These are phyloP conservation scores for Vireo griseus DNA, from an alignment of 2,797 vertebrate genomes.

Conservation along the genomic window DNA sequence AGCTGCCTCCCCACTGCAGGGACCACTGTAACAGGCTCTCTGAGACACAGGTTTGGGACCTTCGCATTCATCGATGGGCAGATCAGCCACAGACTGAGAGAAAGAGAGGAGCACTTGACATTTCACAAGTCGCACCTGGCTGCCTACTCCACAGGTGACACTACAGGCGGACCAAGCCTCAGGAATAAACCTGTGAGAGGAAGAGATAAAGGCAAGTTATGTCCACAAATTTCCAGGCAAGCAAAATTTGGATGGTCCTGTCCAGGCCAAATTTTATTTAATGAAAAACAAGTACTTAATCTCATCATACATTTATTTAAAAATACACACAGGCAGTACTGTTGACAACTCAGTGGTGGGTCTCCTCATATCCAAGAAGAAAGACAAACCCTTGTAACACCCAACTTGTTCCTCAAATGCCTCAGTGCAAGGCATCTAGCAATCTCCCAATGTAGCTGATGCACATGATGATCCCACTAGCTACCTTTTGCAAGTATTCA, in stretches of 20 bases:
- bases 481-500: neutral
- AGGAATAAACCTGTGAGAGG: slow-evolving; percentile 84
- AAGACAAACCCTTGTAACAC: neutral
- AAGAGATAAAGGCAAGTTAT: slow-evolving; percentile 31
- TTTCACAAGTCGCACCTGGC: slow-evolving; percentile 82
- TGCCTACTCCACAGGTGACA: slow-evolving; percentile 87
- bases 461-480: neutral
- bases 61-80: slow-evolving; percentile 90
- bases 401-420: neutral
- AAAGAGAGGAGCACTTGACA: slow-evolving; percentile 95
- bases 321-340: neutral
- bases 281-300: neutral
- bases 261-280: neutral
- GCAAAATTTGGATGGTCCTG: neutral
- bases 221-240: neutral
- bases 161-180: slow-evolving; percentile 90
- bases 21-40: slow-evolving; percentile 84
- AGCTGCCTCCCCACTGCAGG: slow-evolving; percentile 75
- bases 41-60: slow-evolving; percentile 81
- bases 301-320: neutral
- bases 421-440: neutral
- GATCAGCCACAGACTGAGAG: slow-evolving; percentile 90
- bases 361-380: neutral
- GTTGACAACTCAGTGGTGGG: neutral
- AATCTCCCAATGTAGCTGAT: neutral